Evolutionary conservation across 1,140 invertebrate species (phyloP).

Genomic region (Hylaeus volcanicus): DNA sequence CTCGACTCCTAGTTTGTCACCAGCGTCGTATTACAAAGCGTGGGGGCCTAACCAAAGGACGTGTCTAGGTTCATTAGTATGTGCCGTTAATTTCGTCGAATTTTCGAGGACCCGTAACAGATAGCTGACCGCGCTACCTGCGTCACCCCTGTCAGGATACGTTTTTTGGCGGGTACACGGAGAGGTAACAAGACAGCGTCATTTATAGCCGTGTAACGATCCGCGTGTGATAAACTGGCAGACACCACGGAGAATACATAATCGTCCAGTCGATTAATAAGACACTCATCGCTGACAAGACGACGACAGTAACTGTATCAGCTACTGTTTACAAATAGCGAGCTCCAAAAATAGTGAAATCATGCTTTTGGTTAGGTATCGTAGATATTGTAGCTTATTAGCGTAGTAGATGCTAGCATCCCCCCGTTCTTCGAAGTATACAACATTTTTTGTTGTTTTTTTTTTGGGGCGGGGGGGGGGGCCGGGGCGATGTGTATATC

Average conservation of each 20-base stretch:
- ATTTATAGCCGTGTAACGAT: not conserved
- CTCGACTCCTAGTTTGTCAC: not conserved
- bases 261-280: not conserved
- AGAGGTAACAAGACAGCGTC: not conserved
- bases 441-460: too few relatives aligned
- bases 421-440: too few relatives aligned
- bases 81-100: constrained; percentile 39
- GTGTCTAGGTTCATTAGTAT: not conserved
- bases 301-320: too few relatives aligned
- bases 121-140: constrained; percentile 8
- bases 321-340: too few relatives aligned
- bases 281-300: too few relatives aligned
- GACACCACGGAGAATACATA: not conserved
- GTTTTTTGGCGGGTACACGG: not conserved
- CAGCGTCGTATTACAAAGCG: too few relatives aligned
- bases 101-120: not conserved
- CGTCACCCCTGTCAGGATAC: not conserved
- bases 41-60: not conserved
- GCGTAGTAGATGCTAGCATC: too few relatives aligned
- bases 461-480: too few relatives aligned
- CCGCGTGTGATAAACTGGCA: not conserved
- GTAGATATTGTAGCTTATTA: too few relatives aligned
- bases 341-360: too few relatives aligned
- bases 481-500: too few relatives aligned
- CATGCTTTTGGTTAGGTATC: too few relatives aligned